phyloP scores from a whole-genome alignment of 2,113 vertebrate genomes.

The Nyctibius bracteatus region DNA sequence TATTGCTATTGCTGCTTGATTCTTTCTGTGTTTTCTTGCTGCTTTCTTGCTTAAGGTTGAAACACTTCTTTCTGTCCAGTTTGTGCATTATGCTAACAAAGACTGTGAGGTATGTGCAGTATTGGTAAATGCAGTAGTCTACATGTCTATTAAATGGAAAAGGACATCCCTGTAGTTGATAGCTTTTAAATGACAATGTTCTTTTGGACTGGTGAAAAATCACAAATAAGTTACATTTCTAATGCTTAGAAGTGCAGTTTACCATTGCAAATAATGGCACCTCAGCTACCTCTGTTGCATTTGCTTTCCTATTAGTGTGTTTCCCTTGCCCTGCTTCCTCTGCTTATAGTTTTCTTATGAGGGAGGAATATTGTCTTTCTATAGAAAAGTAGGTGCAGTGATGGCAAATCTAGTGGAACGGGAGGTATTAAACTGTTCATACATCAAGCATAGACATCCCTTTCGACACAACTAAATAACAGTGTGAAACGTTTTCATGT shows the following conservation, averaged over 20 bases:
- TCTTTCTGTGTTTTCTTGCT: background rate
- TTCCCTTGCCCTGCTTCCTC: background rate
- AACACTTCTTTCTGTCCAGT: background rate
- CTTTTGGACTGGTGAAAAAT: background rate
- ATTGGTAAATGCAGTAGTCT: background rate
- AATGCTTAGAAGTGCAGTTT: background rate
- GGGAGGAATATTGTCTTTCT: background rate
- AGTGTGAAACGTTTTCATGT: background rate
- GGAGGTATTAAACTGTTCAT: background rate
- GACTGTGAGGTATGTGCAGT: background rate
- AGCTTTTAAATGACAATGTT: background rate
- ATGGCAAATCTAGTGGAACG: background rate
- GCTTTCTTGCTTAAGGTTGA: background rate
- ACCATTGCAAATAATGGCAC: background rate
- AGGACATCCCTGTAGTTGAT: background rate
- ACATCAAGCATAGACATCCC: background rate
- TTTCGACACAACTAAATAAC: background rate
- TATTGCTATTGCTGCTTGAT: background rate
- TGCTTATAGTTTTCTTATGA: background rate
- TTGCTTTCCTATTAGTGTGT: background rate
- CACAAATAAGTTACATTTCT: background rate
- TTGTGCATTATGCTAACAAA: background rate
- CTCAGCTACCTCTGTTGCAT: background rate
- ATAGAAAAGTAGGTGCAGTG: background rate
- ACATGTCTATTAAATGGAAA: background rate